Conservation (phyloP, 2,888 invertebrate species). For the Phyllotreta cruciferae region DNA sequence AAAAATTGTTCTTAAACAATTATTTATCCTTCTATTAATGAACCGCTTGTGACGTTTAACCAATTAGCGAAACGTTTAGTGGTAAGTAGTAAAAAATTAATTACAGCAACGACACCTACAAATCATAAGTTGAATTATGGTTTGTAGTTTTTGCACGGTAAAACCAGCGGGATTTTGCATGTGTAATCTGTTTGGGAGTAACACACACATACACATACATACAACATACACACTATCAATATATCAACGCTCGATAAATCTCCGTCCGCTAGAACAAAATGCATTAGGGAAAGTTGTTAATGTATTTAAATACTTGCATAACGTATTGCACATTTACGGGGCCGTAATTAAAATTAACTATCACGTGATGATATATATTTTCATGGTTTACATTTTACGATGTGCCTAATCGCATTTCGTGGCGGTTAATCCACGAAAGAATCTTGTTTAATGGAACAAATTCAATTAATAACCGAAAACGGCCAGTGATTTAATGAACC, state of each 20-base stretch:
- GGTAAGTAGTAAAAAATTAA: constrained; percentile 18
- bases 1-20: too few species aligned
- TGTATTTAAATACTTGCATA: constrained; percentile 43
- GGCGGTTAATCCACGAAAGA: constrained; percentile 3
- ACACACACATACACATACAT: constrained; percentile 21
- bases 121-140: constrained; percentile 29
- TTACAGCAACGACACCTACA: constrained; percentile 20
- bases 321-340: constrained; percentile 42
- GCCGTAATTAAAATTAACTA: constrained; percentile 42
- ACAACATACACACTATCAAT: constrained; percentile 25
- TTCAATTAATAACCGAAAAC: too few species aligned
- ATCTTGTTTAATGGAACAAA: too few species aligned
- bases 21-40: too few species aligned
- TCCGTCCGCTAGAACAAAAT: constrained; percentile 44
- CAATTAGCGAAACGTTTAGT: constrained; percentile 16
- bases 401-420: constrained; percentile 20
- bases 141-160: constrained; percentile 22
- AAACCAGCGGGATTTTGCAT: constrained; percentile 19
- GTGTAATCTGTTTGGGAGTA: constrained; percentile 26
- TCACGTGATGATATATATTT: constrained; percentile 32
- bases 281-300: constrained; percentile 48
- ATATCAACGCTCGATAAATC: constrained; percentile 43
- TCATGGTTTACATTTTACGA: constrained; percentile 24
- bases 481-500: too few species aligned
- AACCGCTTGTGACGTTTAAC: background rate